phyloP scores from a whole-genome alignment of 2,888 invertebrate genomes.

The Drosophila picticornis region DNA sequence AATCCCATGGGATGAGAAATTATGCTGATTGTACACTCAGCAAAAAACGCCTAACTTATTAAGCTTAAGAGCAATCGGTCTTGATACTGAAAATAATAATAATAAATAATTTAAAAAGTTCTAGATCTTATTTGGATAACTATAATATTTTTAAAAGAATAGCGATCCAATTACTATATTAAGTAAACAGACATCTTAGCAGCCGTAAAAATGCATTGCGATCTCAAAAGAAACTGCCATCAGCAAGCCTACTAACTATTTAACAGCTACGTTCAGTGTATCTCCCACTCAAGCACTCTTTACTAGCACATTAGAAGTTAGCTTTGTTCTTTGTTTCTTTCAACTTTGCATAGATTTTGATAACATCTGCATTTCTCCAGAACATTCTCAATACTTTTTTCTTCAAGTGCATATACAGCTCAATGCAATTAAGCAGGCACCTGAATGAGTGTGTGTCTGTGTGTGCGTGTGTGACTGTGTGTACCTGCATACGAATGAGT shows the following conservation, averaged over 20 bases:
- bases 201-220: no score
- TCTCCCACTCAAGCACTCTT: neutral
- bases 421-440: conserved; percentile 46
- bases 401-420: conserved; percentile 6
- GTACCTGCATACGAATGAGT: conserved; percentile 43
- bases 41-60: neutral
- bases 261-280: neutral
- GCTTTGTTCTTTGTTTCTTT: neutral
- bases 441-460: conserved; percentile 6
- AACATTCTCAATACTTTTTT: neutral
- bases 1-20: conserved; percentile 32
- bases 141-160: no score
- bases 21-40: conserved; percentile 2
- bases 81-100: neutral
- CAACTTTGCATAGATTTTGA: neutral
- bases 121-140: neutral
- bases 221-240: neutral
- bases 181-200: no score
- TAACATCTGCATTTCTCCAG: neutral
- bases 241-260: no score
- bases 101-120: neutral
- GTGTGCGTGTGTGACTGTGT: neutral
- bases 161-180: no score
- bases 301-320: neutral
- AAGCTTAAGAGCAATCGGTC: neutral